Evolutionary conservation across 1,140 invertebrate genomes (phyloP).

Genomic region (Cephus cinctus): DNA sequence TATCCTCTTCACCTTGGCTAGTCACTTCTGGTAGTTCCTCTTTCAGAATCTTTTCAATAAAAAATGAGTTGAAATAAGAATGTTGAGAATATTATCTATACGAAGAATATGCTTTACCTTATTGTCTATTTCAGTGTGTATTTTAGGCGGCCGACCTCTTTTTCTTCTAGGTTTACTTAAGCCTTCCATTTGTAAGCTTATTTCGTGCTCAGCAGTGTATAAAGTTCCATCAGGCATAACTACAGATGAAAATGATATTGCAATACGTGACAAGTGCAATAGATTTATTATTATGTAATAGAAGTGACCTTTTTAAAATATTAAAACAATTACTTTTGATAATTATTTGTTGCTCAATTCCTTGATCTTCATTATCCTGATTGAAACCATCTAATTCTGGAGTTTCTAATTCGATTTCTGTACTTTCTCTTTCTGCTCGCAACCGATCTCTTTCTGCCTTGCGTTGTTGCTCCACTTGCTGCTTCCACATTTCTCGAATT

Average conservation of each 20-base stretch:
- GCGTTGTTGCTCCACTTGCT: conserved; percentile 45
- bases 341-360: conserved; percentile 52
- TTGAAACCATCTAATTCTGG: conserved; percentile 21
- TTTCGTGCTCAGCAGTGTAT: conserved; percentile 59
- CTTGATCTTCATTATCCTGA: conserved; percentile 33
- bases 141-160: conserved; percentile 67
- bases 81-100: conserved; percentile 12
- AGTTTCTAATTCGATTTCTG: conserved; percentile 20
- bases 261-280: too few species aligned
- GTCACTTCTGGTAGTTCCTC: conserved; percentile 35
- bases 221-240: conserved; percentile 58
- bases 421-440: conserved; percentile 27
- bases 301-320: too few species aligned
- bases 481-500: conserved; percentile 56
- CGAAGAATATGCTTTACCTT: conserved; percentile 29
- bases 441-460: conserved; percentile 34
- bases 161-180: conserved; percentile 66
- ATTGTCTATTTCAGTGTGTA: conserved; percentile 42
- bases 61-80: too few species aligned
- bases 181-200: conserved; percentile 62
- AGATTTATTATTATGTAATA: conserved; percentile 7
- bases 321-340: conserved; percentile 50
- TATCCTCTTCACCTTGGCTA: conserved; percentile 50
- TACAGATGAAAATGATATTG: conserved; percentile 40
- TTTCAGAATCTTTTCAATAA: too few species aligned